These are phyloP conservation scores for Lithobates sylvaticus DNA, from an alignment of 2,797 vertebrate genomes.

Conservation along the genomic window DNA sequence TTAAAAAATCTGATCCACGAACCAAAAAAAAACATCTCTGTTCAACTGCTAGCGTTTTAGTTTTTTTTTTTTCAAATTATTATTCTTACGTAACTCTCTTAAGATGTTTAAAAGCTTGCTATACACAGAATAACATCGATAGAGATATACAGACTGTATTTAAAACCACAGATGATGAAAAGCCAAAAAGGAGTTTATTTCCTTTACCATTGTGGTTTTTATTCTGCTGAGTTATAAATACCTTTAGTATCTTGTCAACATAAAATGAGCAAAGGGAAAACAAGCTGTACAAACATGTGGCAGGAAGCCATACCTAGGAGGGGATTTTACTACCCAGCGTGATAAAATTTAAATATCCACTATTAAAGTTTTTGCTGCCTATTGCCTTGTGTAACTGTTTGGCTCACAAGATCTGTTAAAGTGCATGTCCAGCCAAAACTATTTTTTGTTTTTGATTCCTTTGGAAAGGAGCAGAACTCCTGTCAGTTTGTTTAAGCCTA, in stretches of 20 bases:
- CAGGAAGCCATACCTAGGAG: conserved; percentile 54
- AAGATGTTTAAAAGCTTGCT: too few species aligned
- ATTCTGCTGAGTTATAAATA: conserved; percentile 54
- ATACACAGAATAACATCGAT: too few species aligned
- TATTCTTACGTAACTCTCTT: too few species aligned
- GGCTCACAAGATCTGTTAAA: not conserved
- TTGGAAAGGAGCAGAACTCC: not conserved
- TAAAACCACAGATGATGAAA: not conserved
- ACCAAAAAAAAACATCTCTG: too few species aligned
- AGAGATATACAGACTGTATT: not conserved
- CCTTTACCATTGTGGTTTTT: conserved; percentile 41
- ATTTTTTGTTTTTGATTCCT: too few species aligned
- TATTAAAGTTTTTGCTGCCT: conserved; percentile 18
- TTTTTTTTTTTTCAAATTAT: too few species aligned
- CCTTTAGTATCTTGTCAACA: conserved; percentile 48
- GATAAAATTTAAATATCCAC: conserved; percentile 17
- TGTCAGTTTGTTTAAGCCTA: not conserved
- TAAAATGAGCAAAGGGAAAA: conserved; percentile 41
- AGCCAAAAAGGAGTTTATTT: conserved; percentile 7
- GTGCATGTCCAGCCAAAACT: not conserved
- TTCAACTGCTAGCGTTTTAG: too few species aligned
- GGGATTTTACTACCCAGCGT: conserved; percentile 27
- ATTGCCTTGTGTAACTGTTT: conserved; percentile 23
- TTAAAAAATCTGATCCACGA: too few species aligned
- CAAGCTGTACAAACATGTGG: conserved; percentile 58